phyloP scores from a whole-genome alignment of 2,113 vertebrate species.

The Podarcis muralis region DNA sequence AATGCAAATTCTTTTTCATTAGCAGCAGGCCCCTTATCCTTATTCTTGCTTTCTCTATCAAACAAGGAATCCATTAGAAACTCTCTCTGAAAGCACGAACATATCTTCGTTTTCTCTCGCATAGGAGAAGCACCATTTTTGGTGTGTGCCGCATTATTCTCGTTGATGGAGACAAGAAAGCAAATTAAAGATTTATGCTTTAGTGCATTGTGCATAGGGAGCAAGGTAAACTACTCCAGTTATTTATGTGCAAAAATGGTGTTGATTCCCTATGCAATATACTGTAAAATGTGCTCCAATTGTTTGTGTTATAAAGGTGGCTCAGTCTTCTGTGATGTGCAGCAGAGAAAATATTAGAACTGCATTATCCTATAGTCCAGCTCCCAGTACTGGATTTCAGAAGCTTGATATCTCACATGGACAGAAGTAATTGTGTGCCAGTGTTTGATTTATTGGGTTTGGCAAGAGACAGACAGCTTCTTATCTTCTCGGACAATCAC shows the following conservation, averaged over 20 bases:
- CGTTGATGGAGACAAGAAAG: not conserved
- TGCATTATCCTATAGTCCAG: not conserved
- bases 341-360: not conserved
- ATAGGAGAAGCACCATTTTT: not conserved
- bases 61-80: constrained; percentile 21
- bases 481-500: not conserved
- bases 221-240: not conserved
- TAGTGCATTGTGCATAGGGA: not conserved
- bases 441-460: not conserved
- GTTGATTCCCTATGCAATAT: not conserved
- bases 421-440: not conserved
- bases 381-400: not conserved
- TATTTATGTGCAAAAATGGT: not conserved
- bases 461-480: not conserved
- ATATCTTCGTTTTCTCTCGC: not conserved
- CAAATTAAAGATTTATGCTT: not conserved
- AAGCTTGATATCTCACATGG: not conserved
- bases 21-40: not conserved
- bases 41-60: constrained; percentile 1
- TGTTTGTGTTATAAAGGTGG: not conserved
- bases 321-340: not conserved
- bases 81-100: constrained; percentile 19
- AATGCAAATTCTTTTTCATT: constrained; percentile 9
- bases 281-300: constrained; percentile 4
- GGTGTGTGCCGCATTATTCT: not conserved